Evolutionary conservation across 2,113 vertebrate species (phyloP), one percentile per base, ranked within the genome.

Genomic region (Leiothrix lutea): DNA sequence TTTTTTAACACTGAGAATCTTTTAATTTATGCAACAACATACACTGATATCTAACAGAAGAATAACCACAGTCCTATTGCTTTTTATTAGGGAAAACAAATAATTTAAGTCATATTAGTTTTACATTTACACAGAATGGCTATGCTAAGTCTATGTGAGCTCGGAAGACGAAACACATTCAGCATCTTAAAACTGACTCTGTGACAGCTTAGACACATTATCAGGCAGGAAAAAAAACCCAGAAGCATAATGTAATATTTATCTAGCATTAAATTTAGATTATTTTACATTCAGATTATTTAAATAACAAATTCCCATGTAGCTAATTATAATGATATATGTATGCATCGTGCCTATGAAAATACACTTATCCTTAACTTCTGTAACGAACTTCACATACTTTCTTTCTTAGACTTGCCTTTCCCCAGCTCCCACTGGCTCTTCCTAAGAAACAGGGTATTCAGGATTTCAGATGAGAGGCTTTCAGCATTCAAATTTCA

Each of bases 401-500:
- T 33, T 82, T 45, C 24, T 53, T 42, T 80, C 61, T 81, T 33
- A 81, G 45, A 65, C 15, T 60, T 79, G 45, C n/a, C 24, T 80
- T 85, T 81, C 33, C n/a, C 71, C 36, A 71, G 23, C 10, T 80
- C 14, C 20, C n/a, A 38, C 2, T 58, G 25, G 14, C 16, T 26
- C 51, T 66, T 69, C 40, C 48, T 53, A 75, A 58, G 57, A 61
- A 74, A 75, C 1, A 69, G 36, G 17, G 17, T 21, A 44, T 60
- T 87, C 22, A 53, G 31, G 9, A 64, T 58, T 80, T 88, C 20
- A 80, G 14, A 45, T 45, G 11, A 42, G 33, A 69, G 13, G 40
- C 64, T 77, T 84, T 62, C 82, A 83, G 54, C 67, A 65, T 44
- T 67, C 29, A 84, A 67, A 79, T 15, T 61, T 66, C 75, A 86